phyloP scores from a whole-genome alignment of 2,888 invertebrate species.

The Thereva unica region DNA sequence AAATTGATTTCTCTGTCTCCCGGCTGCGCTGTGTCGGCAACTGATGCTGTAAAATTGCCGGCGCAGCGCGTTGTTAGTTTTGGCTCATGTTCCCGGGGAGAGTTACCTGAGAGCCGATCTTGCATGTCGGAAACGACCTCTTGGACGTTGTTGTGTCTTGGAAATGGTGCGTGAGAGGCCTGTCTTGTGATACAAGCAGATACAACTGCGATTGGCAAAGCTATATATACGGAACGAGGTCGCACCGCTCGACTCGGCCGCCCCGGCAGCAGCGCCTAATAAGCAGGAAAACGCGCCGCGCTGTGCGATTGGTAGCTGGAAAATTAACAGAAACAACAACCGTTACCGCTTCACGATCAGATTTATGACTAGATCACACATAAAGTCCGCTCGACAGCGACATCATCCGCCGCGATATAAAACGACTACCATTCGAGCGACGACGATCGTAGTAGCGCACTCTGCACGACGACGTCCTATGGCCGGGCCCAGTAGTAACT shows the following conservation, averaged over 20 bases:
- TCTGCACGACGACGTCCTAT: too few species aligned
- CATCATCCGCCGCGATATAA: too few species aligned
- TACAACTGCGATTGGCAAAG: conserved; percentile 27
- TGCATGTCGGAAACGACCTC: conserved; percentile 39
- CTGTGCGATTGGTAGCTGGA: not conserved
- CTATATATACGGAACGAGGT: conserved; percentile 5
- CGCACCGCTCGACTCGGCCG: not conserved
- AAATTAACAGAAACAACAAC: conserved; percentile 9
- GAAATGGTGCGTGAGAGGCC: conserved; percentile 38
- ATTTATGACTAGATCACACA: too few species aligned
- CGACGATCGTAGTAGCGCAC: too few species aligned
- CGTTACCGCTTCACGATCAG: conserved; percentile 1
- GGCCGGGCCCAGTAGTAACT: not conserved
- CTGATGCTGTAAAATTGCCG: not conserved
- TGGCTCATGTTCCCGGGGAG: conserved; percentile 13
- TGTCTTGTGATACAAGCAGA: conserved; percentile 40
- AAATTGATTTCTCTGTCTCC: conserved; percentile 41
- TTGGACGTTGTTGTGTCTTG: conserved; percentile 12
- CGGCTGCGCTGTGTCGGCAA: conserved; percentile 20
- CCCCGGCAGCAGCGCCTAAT: conserved; percentile 17
- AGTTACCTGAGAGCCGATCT: conserved; percentile 24
- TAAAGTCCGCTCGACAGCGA: too few species aligned
- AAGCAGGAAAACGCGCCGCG: not conserved
- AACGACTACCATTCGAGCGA: too few species aligned
- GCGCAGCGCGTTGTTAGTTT: conserved; percentile 11